Percentiles rank a stretch among this genome's conserved stretches.
These are phyloP conservation scores for Amphiprion percula DNA, from an alignment of 2,113 vertebrate genomes.

Conservation along the genomic window DNA sequence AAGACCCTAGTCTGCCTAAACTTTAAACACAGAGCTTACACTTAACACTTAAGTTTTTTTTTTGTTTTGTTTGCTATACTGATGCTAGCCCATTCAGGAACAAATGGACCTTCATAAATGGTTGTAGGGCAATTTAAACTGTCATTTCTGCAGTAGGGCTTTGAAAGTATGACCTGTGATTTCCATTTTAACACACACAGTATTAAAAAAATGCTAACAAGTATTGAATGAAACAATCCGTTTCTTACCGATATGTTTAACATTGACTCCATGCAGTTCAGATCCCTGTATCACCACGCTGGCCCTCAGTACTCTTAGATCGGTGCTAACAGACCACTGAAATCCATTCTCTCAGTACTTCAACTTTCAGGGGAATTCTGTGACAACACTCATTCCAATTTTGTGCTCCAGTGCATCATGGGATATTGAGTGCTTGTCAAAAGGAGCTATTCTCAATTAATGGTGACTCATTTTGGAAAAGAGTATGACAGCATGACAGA, in stretches of 20 bases:
- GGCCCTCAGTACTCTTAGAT: constrained; percentile 56
- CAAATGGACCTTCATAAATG: constrained; percentile 35
- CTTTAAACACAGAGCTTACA: constrained; percentile 69
- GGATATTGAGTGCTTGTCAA: constrained; percentile 43
- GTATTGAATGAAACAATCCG: constrained; percentile 26
- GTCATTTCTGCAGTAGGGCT: constrained; percentile 34
- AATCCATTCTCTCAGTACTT: constrained; percentile 54
- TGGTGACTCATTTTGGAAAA: constrained; percentile 57
- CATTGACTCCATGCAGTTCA: constrained; percentile 25
- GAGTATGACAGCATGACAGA: constrained; percentile 78
- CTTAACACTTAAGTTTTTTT: constrained; percentile 10
- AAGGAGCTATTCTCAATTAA: constrained; percentile 32
- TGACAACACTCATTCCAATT: constrained; percentile 50
- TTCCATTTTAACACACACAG: constrained; percentile 40
- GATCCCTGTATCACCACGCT: constrained; percentile 27
- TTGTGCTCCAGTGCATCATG: constrained; percentile 39
- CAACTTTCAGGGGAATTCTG: constrained; percentile 73
- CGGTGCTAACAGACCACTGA: constrained; percentile 72
- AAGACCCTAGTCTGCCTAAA: constrained; percentile 91
- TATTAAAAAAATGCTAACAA: constrained; percentile 25
- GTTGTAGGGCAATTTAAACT: constrained; percentile 36
- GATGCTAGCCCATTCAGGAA: constrained; percentile 58
- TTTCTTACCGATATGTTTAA: constrained; percentile 27
- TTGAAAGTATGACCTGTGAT: constrained; percentile 24
- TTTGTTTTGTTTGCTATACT: constrained; percentile 21